These are phyloP conservation scores for Drosophila anomelani DNA, from an alignment of 2,888 invertebrate genomes.

Conservation along the genomic window DNA sequence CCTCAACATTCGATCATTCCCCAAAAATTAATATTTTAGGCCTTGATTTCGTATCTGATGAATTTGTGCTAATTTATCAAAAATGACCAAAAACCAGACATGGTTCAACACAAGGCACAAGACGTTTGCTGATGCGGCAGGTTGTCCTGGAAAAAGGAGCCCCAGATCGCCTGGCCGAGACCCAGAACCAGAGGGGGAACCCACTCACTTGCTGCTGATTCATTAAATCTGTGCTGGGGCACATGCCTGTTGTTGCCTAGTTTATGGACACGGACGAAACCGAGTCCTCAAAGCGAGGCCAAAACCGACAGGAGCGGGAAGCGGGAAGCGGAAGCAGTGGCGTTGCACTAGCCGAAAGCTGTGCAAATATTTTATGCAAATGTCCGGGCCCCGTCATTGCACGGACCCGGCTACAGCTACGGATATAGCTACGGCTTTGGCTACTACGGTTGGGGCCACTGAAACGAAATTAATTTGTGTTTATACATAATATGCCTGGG, in stretches of 20 bases:
- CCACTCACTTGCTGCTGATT: constrained; percentile 63
- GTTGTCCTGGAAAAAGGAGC: constrained; percentile 47
- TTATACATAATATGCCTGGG: constrained; percentile 79
- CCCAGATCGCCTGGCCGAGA: constrained; percentile 14
- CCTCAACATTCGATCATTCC: not conserved
- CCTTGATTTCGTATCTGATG: constrained; percentile 41
- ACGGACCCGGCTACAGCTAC: constrained; percentile 66
- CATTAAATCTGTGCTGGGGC: constrained; percentile 67
- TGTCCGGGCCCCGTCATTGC: constrained; percentile 72
- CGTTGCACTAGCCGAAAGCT: constrained; percentile 77
- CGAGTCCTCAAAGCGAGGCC: constrained; percentile 62
- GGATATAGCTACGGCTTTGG: constrained; percentile 49
- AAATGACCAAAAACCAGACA: constrained; percentile 58
- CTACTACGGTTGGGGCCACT: constrained; percentile 75
- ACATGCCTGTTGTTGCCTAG: constrained; percentile 74
- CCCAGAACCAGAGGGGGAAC: not conserved
- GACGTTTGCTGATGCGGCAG: constrained; percentile 77
- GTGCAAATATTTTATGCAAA: constrained; percentile 83
- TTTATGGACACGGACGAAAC: constrained; percentile 66
- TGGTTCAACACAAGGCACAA: constrained; percentile 60
- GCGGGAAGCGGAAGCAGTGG: constrained; percentile 53
- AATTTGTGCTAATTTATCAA: constrained; percentile 72
- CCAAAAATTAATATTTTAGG: constrained; percentile 12
- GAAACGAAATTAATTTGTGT: constrained; percentile 82
- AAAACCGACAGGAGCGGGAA: constrained; percentile 50